Percentiles rank a stretch among this genome's conserved stretches.
Conservation (phyloP, 1,140 invertebrate genomes). For the Hermetia illucens region DNA sequence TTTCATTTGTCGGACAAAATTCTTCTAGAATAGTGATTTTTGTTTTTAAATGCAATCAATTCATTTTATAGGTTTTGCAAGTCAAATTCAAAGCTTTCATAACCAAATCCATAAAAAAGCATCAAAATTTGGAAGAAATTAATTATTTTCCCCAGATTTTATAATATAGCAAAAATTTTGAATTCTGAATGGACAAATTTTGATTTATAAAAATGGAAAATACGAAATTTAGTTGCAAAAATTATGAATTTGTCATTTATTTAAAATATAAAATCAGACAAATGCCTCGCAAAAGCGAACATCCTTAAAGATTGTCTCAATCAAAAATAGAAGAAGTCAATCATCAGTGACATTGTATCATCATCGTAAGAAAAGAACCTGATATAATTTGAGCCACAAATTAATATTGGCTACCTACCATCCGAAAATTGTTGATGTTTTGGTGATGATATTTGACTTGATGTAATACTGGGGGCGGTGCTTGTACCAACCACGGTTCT, state of each 20-base stretch:
- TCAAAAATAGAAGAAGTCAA: constrained; percentile 26
- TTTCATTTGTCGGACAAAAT: constrained; percentile 58
- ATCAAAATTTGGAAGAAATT: no score
- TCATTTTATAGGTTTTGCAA: no score
- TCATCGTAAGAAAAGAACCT: no score
- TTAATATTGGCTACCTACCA: constrained; percentile 31
- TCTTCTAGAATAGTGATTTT: constrained; percentile 58
- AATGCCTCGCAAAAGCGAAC: constrained; percentile 30
- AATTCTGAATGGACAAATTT: no score
- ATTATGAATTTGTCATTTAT: constrained; percentile 8
- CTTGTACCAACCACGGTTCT: constrained; percentile 17
- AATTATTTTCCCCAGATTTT: no score
- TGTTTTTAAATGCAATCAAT: no score
- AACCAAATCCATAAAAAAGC: no score
- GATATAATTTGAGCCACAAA: no score
- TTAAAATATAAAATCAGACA: constrained; percentile 18
- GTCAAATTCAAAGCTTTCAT: no score
- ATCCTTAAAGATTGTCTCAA: constrained; percentile 16
- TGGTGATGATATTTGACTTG: constrained; percentile 33
- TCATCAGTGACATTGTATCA: constrained; percentile 22
- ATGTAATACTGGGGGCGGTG: constrained; percentile 16
- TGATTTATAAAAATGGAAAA: background rate
- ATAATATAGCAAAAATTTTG: no score
- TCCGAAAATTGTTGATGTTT: constrained; percentile 31
- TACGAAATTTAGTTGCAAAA: background rate